Evolutionary conservation across 2,797 vertebrate species (phyloP), one percentile per base, ranked within the genome.

Genomic region (Zenarchopterus dispar): DNA sequence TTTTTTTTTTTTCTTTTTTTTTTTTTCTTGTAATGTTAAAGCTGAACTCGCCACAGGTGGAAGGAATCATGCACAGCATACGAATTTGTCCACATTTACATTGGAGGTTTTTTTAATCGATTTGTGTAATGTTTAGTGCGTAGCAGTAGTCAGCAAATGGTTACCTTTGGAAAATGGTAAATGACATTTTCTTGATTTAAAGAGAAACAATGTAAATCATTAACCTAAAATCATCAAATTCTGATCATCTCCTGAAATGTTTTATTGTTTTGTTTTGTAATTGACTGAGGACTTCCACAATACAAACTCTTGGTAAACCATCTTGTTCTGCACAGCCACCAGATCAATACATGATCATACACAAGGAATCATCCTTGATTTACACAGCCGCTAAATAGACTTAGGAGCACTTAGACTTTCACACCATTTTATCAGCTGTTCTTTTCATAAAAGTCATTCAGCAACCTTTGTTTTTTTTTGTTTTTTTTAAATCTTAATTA

Each of bases 31-130:
- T 66, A 52, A 70, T 46, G n/a, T 54, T 53, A 31, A 44, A 60
- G 47, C 57, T 16, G 0, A 77, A 71, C 50, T 56, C 54, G 56
- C 53, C 67, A 43, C 26, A 50, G 68, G 45, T 31, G 33, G 39
- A 59, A 62, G 17, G 46, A 22, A 62, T 64, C 53, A 62, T 22
- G 56, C 53, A 31, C 49, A 28, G 62, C 0, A 4, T 15, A 31
- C 41, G 68, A 0, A 45, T 58, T 10, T 53, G 22, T 53, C 49
- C 21, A 1, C 41, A 22, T 45, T 45, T 22, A 8, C 36, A 36
- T 36, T 50, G 5, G 22, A 52, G 39, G 8, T 45, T 59, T 53
- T 47, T 46, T 52, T 26, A 33, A 21, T 21, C 53, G 52, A 26
- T 23, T 66, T 61, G 31, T 67, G 26, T 31, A n/a, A 26, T 47